These are phyloP conservation scores for Linhomoeus sp. DNA, from an alignment of 2,888 invertebrate genomes.

Conservation along the genomic window DNA sequence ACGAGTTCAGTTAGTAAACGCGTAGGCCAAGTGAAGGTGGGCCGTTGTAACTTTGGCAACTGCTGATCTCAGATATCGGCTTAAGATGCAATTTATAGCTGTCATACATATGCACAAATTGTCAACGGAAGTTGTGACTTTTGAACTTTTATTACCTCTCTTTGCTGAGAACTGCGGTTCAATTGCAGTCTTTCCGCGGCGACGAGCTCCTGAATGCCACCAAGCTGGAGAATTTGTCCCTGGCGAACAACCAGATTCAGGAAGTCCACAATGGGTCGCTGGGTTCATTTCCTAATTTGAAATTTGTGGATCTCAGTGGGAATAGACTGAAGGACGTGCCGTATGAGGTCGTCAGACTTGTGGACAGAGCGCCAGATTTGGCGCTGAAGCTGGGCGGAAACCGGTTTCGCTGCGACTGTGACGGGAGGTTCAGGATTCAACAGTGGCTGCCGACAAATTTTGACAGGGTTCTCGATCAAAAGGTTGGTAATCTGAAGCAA, in stretches of 20 bases:
- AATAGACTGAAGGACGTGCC: conserved; percentile 11
- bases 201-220: conserved; percentile 14
- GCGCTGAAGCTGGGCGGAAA: conserved; percentile 16
- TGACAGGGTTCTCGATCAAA: background rate
- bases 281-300: conserved; percentile 14
- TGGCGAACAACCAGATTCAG: conserved; percentile 14
- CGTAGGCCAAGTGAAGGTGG: too few relatives aligned
- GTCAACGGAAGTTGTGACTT: too few relatives aligned
- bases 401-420: conserved; percentile 25
- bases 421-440: conserved; percentile 2
- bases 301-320: conserved; percentile 13
- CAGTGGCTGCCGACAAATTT: conserved; percentile 2
- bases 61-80: too few relatives aligned
- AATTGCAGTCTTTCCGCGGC: conserved; percentile 11
- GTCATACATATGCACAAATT: too few relatives aligned
- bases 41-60: too few relatives aligned
- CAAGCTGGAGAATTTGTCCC: conserved; percentile 11
- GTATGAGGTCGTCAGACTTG: conserved; percentile 4
- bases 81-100: too few relatives aligned
- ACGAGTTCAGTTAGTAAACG: too few relatives aligned
- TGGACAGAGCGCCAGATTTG: background rate
- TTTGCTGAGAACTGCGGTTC: too few relatives aligned
- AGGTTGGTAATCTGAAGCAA: too few relatives aligned
- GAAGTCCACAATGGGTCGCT: conserved; percentile 9
- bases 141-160: too few relatives aligned